These are phyloP conservation scores for Ascidia mentula DNA, from an alignment of 23 tunicate genomes.

Conservation along the genomic window DNA sequence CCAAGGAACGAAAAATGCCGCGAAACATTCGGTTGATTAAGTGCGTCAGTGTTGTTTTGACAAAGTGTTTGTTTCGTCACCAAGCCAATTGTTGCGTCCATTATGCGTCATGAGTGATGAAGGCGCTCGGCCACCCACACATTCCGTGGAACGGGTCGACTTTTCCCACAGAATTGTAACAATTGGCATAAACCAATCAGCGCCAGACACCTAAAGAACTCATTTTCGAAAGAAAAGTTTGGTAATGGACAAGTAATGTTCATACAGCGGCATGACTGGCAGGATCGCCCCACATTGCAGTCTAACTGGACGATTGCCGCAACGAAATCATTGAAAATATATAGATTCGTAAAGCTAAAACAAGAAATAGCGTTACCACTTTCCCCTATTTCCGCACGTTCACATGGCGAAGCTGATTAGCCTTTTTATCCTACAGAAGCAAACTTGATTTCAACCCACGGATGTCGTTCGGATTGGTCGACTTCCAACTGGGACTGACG, in stretches of 20 bases:
- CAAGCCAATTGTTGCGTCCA: not conserved
- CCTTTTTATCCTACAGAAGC: not conserved
- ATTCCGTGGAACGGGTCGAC: not conserved
- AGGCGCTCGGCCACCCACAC: not conserved
- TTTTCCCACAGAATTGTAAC: constrained; percentile 1
- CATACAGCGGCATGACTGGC: no score
- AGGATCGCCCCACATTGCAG: no score
- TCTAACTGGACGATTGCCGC: no score
- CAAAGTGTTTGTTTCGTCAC: constrained; percentile 12
- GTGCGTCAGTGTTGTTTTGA: constrained; percentile 7
- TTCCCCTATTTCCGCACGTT: no score
- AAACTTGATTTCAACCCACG: constrained; percentile 20
- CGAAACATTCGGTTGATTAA: not conserved
- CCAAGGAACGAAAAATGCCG: not conserved
- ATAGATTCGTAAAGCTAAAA: no score
- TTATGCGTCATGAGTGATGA: constrained; percentile 8
- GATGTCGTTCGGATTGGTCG: constrained; percentile 22
- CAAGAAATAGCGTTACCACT: no score
- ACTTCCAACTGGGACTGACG: constrained; percentile 36
- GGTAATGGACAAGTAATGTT: no score
- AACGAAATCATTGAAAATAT: no score
- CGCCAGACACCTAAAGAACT: not conserved
- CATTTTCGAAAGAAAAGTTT: no score
- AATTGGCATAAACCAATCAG: not conserved
- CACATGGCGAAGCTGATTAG: no score